phyloP scores from a whole-genome alignment of 2,888 invertebrate genomes.

The Lasioglossum pauxillum region DNA sequence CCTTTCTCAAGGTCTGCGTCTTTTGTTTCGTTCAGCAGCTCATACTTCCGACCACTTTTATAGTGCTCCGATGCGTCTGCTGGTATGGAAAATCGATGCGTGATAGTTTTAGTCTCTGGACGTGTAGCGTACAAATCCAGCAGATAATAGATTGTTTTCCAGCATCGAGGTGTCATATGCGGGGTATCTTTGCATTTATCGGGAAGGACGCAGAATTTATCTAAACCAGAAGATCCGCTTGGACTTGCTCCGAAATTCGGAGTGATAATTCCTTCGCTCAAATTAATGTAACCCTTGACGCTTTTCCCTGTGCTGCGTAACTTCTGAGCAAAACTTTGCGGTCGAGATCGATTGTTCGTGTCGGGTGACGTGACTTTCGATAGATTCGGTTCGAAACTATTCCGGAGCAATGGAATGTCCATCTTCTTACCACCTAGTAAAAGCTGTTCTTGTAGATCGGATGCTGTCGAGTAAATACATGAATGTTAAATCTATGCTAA shows the following conservation, averaged over 20 bases:
- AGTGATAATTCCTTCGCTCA: conserved; percentile 90
- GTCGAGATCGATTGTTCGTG: conserved; percentile 87
- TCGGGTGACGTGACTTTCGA: conserved; percentile 85
- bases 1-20: conserved; percentile 87
- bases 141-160: conserved; percentile 97
- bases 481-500: conserved; percentile 21
- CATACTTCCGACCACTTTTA: conserved; percentile 87
- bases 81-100: conserved; percentile 91
- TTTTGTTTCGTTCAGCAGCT: conserved; percentile 86
- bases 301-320: conserved; percentile 93
- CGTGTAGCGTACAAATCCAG: conserved; percentile 96
- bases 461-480: conserved; percentile 82
- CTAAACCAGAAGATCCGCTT: conserved; percentile 86
- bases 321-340: conserved; percentile 95
- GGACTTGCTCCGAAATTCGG: conserved; percentile 89
- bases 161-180: conserved; percentile 91
- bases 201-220: conserved; percentile 85
- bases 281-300: conserved; percentile 93
- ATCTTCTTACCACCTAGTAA: conserved; percentile 84
- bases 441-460: conserved; percentile 88
- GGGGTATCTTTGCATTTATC: conserved; percentile 85
- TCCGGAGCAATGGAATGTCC: conserved; percentile 76
- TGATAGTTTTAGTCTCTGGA: conserved; percentile 97
- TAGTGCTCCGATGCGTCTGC: conserved; percentile 90
- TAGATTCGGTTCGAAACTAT: conserved; percentile 74